These are phyloP conservation scores for Melanostigma gelatinosum DNA, from an alignment of 2,113 vertebrate genomes.

Conservation along the genomic window DNA sequence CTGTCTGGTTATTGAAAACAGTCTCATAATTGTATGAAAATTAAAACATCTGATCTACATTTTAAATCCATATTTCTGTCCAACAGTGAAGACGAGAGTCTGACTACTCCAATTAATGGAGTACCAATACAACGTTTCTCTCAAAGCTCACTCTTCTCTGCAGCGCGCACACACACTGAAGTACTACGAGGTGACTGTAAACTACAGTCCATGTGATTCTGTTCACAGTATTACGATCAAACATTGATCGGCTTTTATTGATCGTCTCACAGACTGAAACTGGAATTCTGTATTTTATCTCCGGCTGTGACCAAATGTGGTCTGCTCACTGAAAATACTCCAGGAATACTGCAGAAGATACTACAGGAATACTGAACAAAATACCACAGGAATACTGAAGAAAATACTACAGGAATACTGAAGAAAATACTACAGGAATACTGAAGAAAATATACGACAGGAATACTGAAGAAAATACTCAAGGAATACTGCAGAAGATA, in stretches of 20 bases:
- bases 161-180: not conserved
- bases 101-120: not conserved
- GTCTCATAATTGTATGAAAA: too few species aligned
- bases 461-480: too few species aligned
- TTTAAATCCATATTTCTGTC: too few species aligned
- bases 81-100: too few species aligned
- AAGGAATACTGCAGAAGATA: too few species aligned
- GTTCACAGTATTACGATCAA: not conserved
- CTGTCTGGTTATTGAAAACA: too few species aligned
- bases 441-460: too few species aligned
- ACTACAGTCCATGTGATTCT: too few species aligned
- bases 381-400: too few species aligned
- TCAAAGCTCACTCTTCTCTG: not conserved
- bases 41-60: too few species aligned
- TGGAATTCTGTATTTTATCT: not conserved
- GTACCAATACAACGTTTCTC: not conserved
- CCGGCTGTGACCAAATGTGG: not conserved
- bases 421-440: too few species aligned
- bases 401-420: too few species aligned
- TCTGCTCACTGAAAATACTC: not conserved
- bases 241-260: not conserved
- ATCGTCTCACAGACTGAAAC: not conserved
- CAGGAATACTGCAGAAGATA: not conserved
- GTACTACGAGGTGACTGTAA: not conserved
- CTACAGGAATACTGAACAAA: not conserved